Evolutionary conservation across 2,113 vertebrate genomes (phyloP).

Genomic region (Herpailurus yagouaroundi): DNA sequence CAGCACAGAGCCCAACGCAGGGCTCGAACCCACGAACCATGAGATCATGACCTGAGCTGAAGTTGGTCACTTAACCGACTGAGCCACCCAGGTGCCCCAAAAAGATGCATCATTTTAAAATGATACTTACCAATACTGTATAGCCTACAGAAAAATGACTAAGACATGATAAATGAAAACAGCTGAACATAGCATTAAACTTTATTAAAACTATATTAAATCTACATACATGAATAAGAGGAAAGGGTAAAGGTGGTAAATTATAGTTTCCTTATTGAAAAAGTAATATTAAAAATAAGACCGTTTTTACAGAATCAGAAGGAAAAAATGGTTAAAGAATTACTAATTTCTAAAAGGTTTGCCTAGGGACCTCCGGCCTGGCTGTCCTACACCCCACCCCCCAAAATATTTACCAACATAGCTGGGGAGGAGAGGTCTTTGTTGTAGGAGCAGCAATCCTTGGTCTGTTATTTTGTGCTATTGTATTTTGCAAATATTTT

Average conservation of each 20-base stretch:
- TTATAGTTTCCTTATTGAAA: neutral
- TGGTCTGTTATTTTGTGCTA: constrained; percentile 5
- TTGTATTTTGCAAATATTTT: constrained; percentile 32
- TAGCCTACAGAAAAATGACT: constrained; percentile 29
- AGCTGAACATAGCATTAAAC: neutral
- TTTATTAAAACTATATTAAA: neutral
- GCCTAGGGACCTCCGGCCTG: neutral
- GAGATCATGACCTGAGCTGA: no score
- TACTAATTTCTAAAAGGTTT: neutral
- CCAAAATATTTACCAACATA: neutral
- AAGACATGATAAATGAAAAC: constrained; percentile 2
- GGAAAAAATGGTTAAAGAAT: neutral
- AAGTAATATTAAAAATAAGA: constrained; percentile 28
- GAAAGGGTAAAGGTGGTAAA: neutral
- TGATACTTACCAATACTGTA: neutral
- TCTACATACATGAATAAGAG: neutral
- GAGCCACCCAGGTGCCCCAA: no score
- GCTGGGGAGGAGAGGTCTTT: neutral
- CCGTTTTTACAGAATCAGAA: neutral
- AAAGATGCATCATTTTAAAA: constrained; percentile 9
- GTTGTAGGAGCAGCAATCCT: neutral
- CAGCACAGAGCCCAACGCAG: no score
- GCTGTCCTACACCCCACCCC: accelerated
- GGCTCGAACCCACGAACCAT: no score
- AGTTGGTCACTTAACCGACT: no score